Evolutionary conservation across 1,140 invertebrate genomes (phyloP).

Genomic region (Drosophila mojavensis): DNA sequence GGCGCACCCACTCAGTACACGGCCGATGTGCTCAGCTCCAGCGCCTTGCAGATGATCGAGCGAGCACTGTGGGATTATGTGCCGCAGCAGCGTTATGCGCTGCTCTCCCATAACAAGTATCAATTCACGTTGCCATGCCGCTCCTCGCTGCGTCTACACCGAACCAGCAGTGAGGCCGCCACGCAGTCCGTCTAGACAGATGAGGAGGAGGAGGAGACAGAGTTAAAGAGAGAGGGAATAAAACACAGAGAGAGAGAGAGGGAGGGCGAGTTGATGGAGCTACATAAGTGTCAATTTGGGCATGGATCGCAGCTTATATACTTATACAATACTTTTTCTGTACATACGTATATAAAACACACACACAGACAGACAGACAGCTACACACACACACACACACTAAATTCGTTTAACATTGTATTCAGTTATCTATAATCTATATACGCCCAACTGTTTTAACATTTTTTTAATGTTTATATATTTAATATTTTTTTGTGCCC

Average conservation of each 20-base stretch:
- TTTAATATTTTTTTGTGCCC: constrained; percentile 7
- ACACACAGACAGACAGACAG: not conserved
- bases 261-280: not conserved
- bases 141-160: constrained; percentile 77
- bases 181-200: constrained; percentile 60
- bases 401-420: constrained; percentile 3
- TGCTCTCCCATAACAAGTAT: constrained; percentile 79
- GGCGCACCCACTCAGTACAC: constrained; percentile 82
- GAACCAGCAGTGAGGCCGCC: constrained; percentile 43
- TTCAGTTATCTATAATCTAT: constrained; percentile 14
- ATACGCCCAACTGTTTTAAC: constrained; percentile 34
- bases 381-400: constrained; percentile 4
- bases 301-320: constrained; percentile 18
- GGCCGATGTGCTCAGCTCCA: constrained; percentile 79
- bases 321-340: constrained; percentile 31
- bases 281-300: not conserved
- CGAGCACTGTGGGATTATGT: constrained; percentile 77
- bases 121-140: constrained; percentile 84
- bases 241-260: not conserved
- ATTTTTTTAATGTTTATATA: constrained; percentile 37
- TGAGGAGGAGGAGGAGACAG: not conserved
- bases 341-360: constrained; percentile 41
- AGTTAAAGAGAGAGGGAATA: not conserved
- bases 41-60: constrained; percentile 78
- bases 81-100: constrained; percentile 77